Conservation (phyloP, 2,797 vertebrate genomes). For the Lepilemur septentrionalis region DNA sequence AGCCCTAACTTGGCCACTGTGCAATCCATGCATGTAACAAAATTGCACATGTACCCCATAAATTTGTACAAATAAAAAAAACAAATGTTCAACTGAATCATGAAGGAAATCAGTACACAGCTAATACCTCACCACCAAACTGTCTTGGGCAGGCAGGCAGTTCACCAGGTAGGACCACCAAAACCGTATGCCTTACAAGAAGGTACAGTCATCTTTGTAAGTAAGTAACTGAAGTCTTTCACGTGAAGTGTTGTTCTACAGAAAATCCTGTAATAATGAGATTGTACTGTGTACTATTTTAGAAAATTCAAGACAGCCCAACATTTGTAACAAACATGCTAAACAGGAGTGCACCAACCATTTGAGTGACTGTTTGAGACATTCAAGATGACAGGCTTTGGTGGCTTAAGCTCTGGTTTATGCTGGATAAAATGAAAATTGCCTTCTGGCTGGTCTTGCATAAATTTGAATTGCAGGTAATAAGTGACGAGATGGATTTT, state of each 20-base stretch:
- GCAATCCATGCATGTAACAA: background rate
- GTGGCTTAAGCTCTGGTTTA: slow-evolving; percentile 58
- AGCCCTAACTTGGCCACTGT: background rate
- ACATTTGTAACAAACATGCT: slow-evolving; percentile 28
- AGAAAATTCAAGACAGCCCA: slow-evolving; percentile 42
- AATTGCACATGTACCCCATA: background rate
- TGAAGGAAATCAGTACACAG: background rate
- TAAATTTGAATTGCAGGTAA: slow-evolving; percentile 67
- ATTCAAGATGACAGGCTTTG: slow-evolving; percentile 55
- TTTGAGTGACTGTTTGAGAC: slow-evolving; percentile 40
- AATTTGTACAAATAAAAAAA: background rate
- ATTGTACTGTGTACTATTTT: background rate
- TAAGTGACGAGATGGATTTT: slow-evolving; percentile 70
- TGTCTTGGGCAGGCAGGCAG: background rate
- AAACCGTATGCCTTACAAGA: background rate
- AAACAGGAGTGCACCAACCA: slow-evolving; percentile 9
- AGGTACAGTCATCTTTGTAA: background rate
- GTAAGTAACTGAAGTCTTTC: background rate
- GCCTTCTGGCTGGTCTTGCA: slow-evolving; percentile 54
- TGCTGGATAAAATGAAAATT: slow-evolving; percentile 69
- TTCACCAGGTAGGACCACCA: background rate
- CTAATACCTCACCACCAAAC: background rate
- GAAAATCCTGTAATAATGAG: slow-evolving; percentile 50
- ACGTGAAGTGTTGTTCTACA: background rate
- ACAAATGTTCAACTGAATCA: background rate